These are phyloP conservation scores for Drosophila trichaetosa DNA, from an alignment of 2,888 invertebrate genomes.

Conservation along the genomic window DNA sequence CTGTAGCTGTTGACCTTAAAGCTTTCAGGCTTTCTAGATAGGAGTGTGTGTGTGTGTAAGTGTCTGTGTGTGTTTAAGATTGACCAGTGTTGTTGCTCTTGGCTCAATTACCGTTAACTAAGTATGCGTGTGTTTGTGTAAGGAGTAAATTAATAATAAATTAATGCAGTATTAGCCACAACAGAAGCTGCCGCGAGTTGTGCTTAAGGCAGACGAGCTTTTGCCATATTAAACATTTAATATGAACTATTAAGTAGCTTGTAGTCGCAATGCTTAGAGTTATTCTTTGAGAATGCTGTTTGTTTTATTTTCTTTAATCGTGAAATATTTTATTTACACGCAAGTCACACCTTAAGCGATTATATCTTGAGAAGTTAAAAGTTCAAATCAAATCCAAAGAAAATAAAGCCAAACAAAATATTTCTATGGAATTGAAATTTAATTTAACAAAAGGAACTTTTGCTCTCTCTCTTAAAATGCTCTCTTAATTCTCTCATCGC, in stretches of 20 bases:
- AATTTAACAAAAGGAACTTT: neutral
- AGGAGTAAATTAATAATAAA: conserved; percentile 19
- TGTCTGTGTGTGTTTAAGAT: conserved; percentile 32
- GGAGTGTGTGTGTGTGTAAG: conserved; percentile 6
- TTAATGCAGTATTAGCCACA: conserved; percentile 27
- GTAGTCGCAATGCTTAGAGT: neutral
- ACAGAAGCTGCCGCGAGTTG: conserved; percentile 1
- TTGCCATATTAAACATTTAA: neutral
- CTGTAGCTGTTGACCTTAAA: conserved; percentile 32
- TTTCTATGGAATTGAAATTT: conserved; percentile 10
- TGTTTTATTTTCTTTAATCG: neutral
- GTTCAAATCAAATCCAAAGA: neutral
- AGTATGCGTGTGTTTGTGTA: conserved; percentile 11
- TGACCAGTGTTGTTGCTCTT: conserved; percentile 58
- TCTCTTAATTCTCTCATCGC: conserved; percentile 3
- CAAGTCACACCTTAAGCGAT: neutral
- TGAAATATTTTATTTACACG: neutral
- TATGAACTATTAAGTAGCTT: neutral
- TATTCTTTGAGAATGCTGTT: neutral
- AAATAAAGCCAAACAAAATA: neutral
- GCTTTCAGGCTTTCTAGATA: conserved; percentile 27
- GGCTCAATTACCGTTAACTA: conserved; percentile 26
- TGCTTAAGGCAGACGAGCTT: neutral
- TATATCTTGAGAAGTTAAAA: neutral
- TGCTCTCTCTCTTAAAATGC: conserved; percentile 23